A percentile compares a stretch with the other conserved stretches of the same genome.
These are phyloP conservation scores for Fregetta grallaria DNA, from an alignment of 2,113 vertebrate species.

Conservation along the genomic window DNA sequence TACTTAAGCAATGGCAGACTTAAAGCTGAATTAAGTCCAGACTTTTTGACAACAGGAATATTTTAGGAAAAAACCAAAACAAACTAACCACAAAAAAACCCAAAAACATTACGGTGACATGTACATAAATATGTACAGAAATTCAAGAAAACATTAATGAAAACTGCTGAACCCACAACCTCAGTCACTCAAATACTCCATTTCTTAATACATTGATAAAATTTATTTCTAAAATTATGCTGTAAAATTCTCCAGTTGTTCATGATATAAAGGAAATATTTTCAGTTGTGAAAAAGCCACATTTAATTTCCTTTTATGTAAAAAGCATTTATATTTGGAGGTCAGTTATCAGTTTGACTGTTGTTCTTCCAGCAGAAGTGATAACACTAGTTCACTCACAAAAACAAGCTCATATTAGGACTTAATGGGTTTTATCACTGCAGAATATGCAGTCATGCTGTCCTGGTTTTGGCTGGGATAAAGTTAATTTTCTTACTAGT, in stretches of 20 bases:
- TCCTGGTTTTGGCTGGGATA: background rate
- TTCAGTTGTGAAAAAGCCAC: background rate
- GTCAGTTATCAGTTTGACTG: background rate
- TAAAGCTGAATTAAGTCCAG: background rate
- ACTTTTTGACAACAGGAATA: background rate
- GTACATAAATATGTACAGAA: background rate
- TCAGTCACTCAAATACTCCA: background rate
- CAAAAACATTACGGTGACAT: too few species aligned
- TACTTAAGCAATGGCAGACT: background rate
- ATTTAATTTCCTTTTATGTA: background rate
- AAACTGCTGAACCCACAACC: background rate
- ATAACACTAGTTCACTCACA: background rate
- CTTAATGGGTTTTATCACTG: background rate
- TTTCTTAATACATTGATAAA: background rate
- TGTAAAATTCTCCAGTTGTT: background rate
- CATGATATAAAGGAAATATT: background rate
- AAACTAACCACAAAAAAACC: fast-evolving
- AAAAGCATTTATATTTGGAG: background rate
- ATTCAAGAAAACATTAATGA: background rate
- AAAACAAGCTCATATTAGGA: background rate
- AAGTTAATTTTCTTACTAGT: background rate
- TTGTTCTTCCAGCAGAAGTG: background rate
- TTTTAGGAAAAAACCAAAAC: background rate
- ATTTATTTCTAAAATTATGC: background rate
- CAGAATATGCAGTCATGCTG: background rate